Percentiles rank a stretch among this genome's conserved stretches.
Conservation (phyloP, 1,140 invertebrate species). For the Caenorhabditis latens region DNA sequence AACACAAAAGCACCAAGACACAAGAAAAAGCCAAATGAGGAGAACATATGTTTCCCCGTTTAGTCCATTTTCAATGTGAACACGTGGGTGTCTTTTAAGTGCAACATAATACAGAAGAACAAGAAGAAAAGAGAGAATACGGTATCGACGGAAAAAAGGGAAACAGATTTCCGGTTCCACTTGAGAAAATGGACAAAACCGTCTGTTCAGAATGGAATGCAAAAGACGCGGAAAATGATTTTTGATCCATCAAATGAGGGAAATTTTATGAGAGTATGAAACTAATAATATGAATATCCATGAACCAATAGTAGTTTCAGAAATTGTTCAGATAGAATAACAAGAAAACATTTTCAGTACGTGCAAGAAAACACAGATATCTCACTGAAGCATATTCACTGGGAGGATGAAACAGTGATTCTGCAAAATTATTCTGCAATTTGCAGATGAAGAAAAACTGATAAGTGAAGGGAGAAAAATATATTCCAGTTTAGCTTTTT, state of each 20-base stretch:
- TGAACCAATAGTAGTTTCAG: too few species aligned
- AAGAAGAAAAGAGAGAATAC: neutral
- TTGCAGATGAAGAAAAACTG: too few species aligned
- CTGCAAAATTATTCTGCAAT: too few species aligned
- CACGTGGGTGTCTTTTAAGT: conserved; percentile 27
- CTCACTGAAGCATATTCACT: too few species aligned
- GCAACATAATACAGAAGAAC: neutral
- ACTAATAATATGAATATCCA: too few species aligned
- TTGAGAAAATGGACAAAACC: neutral
- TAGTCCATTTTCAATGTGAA: conserved; percentile 4
- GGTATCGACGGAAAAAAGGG: conserved; percentile 2
- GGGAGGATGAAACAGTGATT: too few species aligned
- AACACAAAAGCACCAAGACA: conserved; percentile 32
- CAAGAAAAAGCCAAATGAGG: neutral
- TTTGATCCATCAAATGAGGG: conserved; percentile 7
- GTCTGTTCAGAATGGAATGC: conserved; percentile 33
- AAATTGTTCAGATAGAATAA: too few species aligned
- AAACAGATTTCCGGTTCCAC: conserved; percentile 39
- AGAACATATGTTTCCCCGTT: conserved; percentile 11
- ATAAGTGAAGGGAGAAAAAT: too few species aligned
- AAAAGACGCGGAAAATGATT: conserved; percentile 16
- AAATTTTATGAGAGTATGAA: neutral
- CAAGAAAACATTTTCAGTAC: too few species aligned
- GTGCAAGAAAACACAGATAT: too few species aligned
- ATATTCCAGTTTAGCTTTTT: too few species aligned